phyloP scores from a whole-genome alignment of 2,797 vertebrate genomes.

The Pangasius djambal region DNA sequence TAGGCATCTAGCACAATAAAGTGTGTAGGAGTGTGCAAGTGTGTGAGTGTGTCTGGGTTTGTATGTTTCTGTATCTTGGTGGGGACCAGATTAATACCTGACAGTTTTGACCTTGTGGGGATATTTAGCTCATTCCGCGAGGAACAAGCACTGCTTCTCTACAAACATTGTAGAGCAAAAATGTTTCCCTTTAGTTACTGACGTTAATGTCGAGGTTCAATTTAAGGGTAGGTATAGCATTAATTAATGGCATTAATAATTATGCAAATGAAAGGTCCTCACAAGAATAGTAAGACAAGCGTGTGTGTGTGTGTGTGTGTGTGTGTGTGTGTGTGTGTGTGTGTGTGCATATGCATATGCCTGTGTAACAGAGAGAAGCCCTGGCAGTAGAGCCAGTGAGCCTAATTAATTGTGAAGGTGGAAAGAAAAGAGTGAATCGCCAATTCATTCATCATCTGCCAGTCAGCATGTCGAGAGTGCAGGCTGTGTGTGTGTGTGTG shows the following conservation, averaged over 20 bases:
- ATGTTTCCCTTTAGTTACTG: background rate
- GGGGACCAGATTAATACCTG: background rate
- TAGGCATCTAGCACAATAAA: background rate
- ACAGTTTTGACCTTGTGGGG: background rate
- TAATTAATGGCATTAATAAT: background rate
- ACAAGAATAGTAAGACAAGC: background rate
- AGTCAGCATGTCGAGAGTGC: constrained; percentile 51
- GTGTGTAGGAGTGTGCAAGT: background rate
- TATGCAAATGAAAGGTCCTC: background rate
- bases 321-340: background rate
- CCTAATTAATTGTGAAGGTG: constrained; percentile 63
- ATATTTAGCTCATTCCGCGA: background rate
- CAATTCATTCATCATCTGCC: constrained; percentile 61
- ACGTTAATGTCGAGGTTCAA: background rate
- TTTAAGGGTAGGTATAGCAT: background rate
- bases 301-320: background rate
- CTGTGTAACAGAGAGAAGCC: constrained; percentile 34
- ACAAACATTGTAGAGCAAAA: background rate
- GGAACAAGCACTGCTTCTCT: background rate
- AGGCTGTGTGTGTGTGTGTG: constrained; percentile 39
- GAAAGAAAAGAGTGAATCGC: constrained; percentile 57
- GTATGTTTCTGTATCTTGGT: background rate
- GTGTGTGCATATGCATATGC: background rate
- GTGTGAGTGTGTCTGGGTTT: background rate
- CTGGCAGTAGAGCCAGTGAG: constrained; percentile 43